These are phyloP conservation scores for Tribolium castaneum DNA, from an alignment of 1,140 invertebrate genomes.

Conservation along the genomic window DNA sequence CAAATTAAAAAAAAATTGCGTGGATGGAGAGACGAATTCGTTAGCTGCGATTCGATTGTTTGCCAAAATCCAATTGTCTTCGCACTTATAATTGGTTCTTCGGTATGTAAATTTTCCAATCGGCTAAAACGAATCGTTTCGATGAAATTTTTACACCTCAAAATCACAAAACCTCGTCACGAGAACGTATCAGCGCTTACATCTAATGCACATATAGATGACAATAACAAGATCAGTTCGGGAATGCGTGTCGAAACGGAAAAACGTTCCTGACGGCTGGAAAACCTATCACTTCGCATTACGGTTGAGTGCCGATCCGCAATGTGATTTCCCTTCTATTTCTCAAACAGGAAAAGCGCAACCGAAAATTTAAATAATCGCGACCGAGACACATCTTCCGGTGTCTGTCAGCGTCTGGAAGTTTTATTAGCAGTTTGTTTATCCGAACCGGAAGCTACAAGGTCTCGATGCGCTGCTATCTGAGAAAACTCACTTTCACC, in stretches of 20 bases:
- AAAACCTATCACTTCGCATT: constrained; percentile 38
- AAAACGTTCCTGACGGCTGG: constrained; percentile 38
- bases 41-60: neutral
- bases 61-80: neutral
- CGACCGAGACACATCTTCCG: neutral
- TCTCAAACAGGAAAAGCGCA: constrained; percentile 2
- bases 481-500: constrained; percentile 19
- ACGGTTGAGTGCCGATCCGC: constrained; percentile 43
- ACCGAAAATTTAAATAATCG: constrained; percentile 24
- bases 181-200: neutral
- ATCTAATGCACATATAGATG: constrained; percentile 32
- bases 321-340: constrained; percentile 37
- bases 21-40: neutral
- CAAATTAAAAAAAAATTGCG: neutral
- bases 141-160: neutral
- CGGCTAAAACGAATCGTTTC: neutral
- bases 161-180: neutral
- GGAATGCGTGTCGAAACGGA: constrained; percentile 38
- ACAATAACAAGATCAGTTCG: constrained; percentile 40
- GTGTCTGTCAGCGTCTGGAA: neutral
- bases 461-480: neutral
- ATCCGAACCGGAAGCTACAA: constrained; percentile 19
- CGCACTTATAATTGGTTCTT: neutral
- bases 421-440: constrained; percentile 33
- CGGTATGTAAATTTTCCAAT: neutral